A percentile compares a stretch with the other conserved stretches of the same genome.
Conservation (phyloP, 1,140 invertebrate genomes). For the Harpegnathos saltator region DNA sequence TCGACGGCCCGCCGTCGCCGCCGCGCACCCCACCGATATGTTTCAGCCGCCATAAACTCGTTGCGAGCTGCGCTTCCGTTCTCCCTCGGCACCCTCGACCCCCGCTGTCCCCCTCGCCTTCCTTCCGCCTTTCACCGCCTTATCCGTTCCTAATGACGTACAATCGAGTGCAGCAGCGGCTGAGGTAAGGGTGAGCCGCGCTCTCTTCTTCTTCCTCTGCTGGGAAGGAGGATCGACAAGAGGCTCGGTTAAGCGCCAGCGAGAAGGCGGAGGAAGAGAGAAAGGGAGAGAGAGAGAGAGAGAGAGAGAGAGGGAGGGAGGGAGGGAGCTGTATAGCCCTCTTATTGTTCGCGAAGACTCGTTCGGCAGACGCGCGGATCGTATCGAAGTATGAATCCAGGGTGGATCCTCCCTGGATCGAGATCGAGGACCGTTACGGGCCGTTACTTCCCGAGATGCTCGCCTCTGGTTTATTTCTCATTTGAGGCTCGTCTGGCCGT, state of each 20-base stretch:
- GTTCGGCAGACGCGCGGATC: neutral
- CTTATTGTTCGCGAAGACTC: slow-evolving; percentile 28
- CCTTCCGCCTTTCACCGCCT: neutral
- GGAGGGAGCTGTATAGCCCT: neutral
- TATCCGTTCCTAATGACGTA: slow-evolving; percentile 15
- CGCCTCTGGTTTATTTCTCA: slow-evolving; percentile 9
- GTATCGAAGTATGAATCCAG: neutral
- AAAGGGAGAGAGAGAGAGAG: no score
- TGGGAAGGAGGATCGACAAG: neutral
- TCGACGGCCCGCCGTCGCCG: slow-evolving; percentile 24
- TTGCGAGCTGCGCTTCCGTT: slow-evolving; percentile 1
- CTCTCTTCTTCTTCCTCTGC: no score
- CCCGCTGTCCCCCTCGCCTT: slow-evolving; percentile 3
- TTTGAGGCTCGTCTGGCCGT: slow-evolving; percentile 7
- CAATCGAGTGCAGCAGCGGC: neutral
- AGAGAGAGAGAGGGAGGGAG: no score
- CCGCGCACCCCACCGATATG: neutral
- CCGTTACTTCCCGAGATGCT: neutral
- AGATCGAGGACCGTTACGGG: neutral
- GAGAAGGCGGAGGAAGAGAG: no score
- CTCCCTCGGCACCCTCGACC: no score
- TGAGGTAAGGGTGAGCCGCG: neutral
- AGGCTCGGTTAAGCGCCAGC: neutral
- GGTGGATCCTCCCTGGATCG: neutral
- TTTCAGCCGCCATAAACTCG: slow-evolving; percentile 15